phyloP scores from a whole-genome alignment of 2,888 invertebrate genomes.

The Epiblema foenella region DNA sequence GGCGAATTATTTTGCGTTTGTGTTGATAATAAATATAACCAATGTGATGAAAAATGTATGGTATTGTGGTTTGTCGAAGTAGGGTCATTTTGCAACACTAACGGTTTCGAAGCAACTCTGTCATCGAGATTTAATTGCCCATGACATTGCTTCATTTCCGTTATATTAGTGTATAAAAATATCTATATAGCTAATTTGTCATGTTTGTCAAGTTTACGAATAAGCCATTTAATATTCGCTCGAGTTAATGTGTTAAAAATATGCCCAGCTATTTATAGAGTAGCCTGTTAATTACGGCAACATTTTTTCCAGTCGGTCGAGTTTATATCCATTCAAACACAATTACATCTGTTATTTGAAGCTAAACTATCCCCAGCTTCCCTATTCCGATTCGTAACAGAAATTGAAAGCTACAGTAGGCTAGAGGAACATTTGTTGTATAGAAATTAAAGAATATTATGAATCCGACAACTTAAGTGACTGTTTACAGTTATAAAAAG shows the following conservation, averaged over 20 bases:
- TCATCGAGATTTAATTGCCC: too few species aligned
- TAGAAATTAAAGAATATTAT: neutral
- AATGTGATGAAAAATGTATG: too few species aligned
- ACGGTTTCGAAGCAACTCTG: too few species aligned
- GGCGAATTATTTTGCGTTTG: too few species aligned
- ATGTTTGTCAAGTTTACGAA: neutral
- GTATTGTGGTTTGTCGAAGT: too few species aligned
- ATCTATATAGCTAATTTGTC: neutral
- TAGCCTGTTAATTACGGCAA: slow-evolving; percentile 62
- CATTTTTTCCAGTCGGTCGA: slow-evolving; percentile 64
- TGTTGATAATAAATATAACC: too few species aligned
- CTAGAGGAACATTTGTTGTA: neutral
- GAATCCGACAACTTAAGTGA: neutral
- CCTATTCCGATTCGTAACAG: slow-evolving; percentile 1
- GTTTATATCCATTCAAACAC: slow-evolving; percentile 68
- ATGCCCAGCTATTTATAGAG: slow-evolving; percentile 20
- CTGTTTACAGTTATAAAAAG: neutral
- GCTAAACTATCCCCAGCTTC: slow-evolving; percentile 52
- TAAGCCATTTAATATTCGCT: neutral
- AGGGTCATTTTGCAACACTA: too few species aligned
- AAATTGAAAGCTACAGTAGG: slow-evolving; percentile 30
- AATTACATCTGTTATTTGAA: slow-evolving; percentile 69
- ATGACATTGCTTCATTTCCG: neutral
- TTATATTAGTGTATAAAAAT: neutral
- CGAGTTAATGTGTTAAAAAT: slow-evolving; percentile 2